A percentile compares a stretch with the other conserved stretches of the same genome.
Conservation (phyloP, 2,113 vertebrate genomes). For the Vidua macroura region DNA sequence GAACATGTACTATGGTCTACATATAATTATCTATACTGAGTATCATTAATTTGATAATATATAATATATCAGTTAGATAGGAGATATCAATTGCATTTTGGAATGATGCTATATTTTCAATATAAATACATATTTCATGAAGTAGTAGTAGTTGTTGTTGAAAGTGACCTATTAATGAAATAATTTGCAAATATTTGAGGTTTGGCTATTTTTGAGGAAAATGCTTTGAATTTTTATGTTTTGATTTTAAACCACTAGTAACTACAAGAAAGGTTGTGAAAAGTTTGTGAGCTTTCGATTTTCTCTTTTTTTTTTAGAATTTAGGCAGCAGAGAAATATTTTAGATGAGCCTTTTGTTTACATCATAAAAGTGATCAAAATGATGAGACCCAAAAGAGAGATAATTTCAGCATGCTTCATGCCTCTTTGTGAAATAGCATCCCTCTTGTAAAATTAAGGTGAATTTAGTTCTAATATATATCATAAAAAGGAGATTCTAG, state of each 20-base stretch:
- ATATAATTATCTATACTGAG: background rate
- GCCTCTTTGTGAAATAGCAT: constrained; percentile 1
- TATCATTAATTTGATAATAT: background rate
- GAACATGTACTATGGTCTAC: background rate
- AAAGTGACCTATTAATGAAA: background rate
- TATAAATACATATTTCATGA: background rate
- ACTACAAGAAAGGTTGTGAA: fast-evolving
- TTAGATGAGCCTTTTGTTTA: constrained; percentile 3
- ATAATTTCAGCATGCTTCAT: constrained; percentile 9
- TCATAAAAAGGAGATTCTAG: constrained; percentile 35
- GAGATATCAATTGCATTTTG: background rate
- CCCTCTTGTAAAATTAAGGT: constrained; percentile 22
- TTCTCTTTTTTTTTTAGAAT: background rate
- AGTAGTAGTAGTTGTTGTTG: background rate
- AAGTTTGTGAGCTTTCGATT: background rate
- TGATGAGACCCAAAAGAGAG: background rate
- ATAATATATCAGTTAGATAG: background rate
- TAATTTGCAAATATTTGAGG: background rate
- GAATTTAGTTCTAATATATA: constrained; percentile 21
- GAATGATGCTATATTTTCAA: background rate
- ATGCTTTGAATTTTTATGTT: background rate
- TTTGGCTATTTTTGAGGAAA: background rate
- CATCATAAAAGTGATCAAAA: background rate
- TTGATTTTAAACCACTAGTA: background rate
- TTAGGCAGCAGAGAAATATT: background rate